Evolutionary conservation across 2,888 invertebrate genomes (phyloP), one percentile per base, ranked within the genome.

Genomic region (Lepidocyrtinus sp.): DNA sequence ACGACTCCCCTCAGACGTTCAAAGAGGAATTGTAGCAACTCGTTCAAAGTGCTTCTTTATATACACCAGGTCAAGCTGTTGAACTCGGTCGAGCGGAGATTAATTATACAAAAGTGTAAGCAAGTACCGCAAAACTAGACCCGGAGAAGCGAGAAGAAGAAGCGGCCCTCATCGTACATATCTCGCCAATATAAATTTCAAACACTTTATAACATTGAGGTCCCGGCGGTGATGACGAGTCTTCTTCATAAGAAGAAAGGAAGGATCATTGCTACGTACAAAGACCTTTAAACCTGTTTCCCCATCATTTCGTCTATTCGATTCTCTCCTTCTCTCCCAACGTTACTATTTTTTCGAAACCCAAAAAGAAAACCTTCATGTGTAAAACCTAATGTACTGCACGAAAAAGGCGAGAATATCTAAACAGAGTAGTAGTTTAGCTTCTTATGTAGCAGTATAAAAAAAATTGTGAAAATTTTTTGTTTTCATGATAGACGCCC

Each of bases 31-130:
- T 84, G 79, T 85, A 77, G 82, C 81, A 78, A 83, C 80, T 82
- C 74, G 79, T 73, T 79, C 82, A 72, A 82, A 85, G 82, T 82
- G 83, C 83, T 82, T 80, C 84, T 83, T 86, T 86, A 86, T 86
- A 86, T 85, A 86, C 84, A 76, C 82, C 84, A 84, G 85, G 85
- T 85, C 85, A 85, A 85, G 84, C 81, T 82, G 82, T 84, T 84
- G 85, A 85, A 85, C 85, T 85, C 85, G 85, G 85, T 83, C 84
- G 85, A 83, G 83, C 81, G 83, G 81, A 83, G 83, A 83, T 84
- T 83, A 85, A 85, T 85, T 85, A 85, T 84, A 84, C 83, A 83
- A 82, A 36, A 77, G 84, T 82, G 83, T 77, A 69, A 75, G 75
- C 76, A 80, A 74, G 76, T 76, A 76, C 64, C 83, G 82, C 76